Conservation (phyloP, 1,140 invertebrate genomes). For the Meloidogyne hapla region DNA sequence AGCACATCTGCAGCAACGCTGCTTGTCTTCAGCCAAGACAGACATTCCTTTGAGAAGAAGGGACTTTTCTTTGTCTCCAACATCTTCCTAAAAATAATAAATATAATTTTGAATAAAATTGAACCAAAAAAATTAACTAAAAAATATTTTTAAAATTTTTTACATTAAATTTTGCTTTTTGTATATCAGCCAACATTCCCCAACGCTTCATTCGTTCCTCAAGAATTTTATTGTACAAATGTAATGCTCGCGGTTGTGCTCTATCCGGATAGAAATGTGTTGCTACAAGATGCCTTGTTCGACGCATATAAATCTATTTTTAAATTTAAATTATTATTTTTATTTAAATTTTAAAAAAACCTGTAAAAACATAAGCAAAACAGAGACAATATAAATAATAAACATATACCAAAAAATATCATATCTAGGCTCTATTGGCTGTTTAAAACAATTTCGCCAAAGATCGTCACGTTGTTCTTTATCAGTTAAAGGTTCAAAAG, state of each 20-base stretch:
- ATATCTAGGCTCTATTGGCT: conserved; percentile 48
- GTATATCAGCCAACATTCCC: conserved; percentile 28
- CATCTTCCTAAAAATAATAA: conserved; percentile 13
- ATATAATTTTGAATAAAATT: background rate
- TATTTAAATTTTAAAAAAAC: conserved; percentile 1
- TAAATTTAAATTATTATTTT: background rate
- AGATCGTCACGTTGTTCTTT: conserved; percentile 31
- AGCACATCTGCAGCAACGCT: conserved; percentile 33
- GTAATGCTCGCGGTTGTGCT: conserved; percentile 28
- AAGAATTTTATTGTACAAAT: conserved; percentile 42
- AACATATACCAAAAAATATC: conserved; percentile 12
- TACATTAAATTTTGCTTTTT: background rate
- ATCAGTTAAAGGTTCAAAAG: conserved; percentile 41
- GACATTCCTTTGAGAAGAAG: conserved; percentile 23
- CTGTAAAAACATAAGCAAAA: conserved; percentile 15
- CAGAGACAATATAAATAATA: conserved; percentile 8
- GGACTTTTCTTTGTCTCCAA: conserved; percentile 19
- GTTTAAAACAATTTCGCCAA: conserved; percentile 43
- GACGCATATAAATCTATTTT: conserved; percentile 30
- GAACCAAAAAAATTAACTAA: background rate
- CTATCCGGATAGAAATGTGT: conserved; percentile 48
- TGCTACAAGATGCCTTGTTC: conserved; percentile 39
- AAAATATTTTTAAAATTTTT: background rate
- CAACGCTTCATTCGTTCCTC: conserved; percentile 31
- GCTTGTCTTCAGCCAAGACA: conserved; percentile 28